phyloP scores from a whole-genome alignment of 2,113 vertebrate genomes.

The Heterotilapia buettikoferi region DNA sequence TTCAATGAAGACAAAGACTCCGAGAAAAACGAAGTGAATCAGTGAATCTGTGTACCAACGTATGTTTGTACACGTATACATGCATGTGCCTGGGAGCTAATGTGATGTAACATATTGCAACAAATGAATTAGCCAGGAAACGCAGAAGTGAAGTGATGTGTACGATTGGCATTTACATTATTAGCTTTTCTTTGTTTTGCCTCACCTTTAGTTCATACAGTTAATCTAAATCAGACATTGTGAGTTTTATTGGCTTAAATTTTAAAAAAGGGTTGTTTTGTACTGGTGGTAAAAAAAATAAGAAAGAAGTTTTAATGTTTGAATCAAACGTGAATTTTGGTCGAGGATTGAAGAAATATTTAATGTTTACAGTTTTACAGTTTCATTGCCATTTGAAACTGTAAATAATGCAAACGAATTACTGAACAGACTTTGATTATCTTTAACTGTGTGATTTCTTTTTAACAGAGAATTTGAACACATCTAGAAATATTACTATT shows the following conservation, averaged over 20 bases:
- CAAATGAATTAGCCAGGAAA: slow-evolving; percentile 4
- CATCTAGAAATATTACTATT: neutral
- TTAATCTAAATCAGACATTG: neutral
- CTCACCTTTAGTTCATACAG: neutral
- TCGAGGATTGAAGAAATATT: neutral
- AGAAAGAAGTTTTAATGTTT: neutral
- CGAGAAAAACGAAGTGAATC: neutral
- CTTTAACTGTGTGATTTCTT: neutral
- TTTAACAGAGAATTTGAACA: neutral
- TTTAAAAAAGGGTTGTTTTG: neutral
- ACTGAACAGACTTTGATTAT: neutral
- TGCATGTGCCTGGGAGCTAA: neutral
- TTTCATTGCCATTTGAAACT: neutral
- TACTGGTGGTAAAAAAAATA: neutral
- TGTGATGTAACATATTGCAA: slow-evolving; percentile 59
- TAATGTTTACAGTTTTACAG: neutral
- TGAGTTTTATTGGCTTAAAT: neutral
- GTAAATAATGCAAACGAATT: neutral
- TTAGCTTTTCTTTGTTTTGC: neutral
- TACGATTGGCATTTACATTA: slow-evolving; percentile 3
- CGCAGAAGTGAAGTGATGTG: neutral
- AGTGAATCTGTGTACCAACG: neutral
- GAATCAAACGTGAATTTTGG: neutral
- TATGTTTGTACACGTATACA: neutral
- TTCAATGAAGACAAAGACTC: neutral